Evolutionary conservation across 2,888 invertebrate species (phyloP).

Genomic region (Epirrhoe tristata): DNA sequence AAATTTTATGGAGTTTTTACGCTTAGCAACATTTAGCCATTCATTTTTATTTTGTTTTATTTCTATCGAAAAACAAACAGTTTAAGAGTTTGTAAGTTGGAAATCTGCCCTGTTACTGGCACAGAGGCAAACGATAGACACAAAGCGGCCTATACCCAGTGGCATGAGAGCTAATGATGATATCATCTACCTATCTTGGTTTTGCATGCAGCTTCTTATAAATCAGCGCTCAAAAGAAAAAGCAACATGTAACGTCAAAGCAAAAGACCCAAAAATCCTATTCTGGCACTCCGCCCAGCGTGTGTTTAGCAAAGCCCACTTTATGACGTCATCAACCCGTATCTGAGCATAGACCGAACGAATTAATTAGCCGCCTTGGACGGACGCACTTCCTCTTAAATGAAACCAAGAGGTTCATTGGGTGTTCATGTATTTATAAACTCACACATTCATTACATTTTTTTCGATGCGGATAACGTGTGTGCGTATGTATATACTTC

Average conservation of each 20-base stretch:
- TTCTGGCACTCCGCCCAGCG: conserved; percentile 18
- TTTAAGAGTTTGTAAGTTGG: no score
- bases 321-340: conserved; percentile 20
- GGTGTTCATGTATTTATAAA: neutral
- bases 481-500: no score
- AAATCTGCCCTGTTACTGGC: no score
- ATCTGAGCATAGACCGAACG: conserved; percentile 6
- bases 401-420: neutral
- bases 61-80: no score
- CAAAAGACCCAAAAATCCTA: conserved; percentile 7
- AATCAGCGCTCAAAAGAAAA: neutral
- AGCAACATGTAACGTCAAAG: neutral
- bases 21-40: no score
- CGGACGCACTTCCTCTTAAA: neutral
- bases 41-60: no score
- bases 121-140: no score
- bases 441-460: no score
- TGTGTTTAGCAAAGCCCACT: conserved; percentile 16
- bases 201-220: neutral
- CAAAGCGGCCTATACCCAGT: no score
- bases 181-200: neutral
- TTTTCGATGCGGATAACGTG: no score
- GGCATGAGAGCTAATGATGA: no score
- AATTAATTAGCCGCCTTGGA: conserved; percentile 9
- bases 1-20: no score